Percentiles rank a stretch among this genome's conserved stretches.
phyloP scores from a whole-genome alignment of 2,113 vertebrate species.

The Asarcornis scutulata region DNA sequence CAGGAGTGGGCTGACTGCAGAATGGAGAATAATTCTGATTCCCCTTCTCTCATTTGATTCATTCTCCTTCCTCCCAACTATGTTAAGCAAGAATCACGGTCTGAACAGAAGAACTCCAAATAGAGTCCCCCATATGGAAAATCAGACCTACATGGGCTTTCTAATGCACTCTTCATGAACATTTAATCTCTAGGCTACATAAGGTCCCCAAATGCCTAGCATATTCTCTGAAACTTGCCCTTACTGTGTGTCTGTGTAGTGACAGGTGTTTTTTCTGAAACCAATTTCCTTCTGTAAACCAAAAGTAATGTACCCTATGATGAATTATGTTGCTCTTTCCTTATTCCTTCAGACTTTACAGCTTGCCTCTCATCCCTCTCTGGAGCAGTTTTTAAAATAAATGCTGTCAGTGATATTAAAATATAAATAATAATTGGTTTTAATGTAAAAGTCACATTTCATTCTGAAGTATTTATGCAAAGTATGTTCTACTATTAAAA shows the following conservation, averaged over 20 bases:
- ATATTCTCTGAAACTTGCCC: neutral
- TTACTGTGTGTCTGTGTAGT: neutral
- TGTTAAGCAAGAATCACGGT: neutral
- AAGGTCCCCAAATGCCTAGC: neutral
- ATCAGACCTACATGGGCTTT: neutral
- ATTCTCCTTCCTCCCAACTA: neutral
- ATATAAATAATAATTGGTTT: neutral
- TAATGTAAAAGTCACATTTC: neutral
- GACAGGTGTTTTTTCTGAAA: neutral
- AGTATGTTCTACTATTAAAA: neutral
- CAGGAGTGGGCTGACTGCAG: neutral
- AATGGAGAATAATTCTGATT: neutral
- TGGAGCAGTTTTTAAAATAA: slow-evolving; percentile 1
- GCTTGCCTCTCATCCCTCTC: neutral
- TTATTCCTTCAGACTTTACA: neutral
- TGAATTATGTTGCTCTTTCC: neutral
- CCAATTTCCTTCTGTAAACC: neutral
- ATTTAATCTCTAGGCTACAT: neutral
- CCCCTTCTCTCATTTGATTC: neutral
- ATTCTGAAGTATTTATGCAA: neutral
- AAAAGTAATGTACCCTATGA: neutral
- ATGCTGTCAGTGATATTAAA: neutral
- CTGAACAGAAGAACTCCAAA: neutral
- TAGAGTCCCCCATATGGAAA: neutral
- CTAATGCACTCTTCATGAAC: neutral